A percentile compares a stretch with the other conserved stretches of the same genome.
Evolutionary conservation across 2,113 vertebrate genomes (phyloP).

Genomic region (Anarrhichthys ocellatus): DNA sequence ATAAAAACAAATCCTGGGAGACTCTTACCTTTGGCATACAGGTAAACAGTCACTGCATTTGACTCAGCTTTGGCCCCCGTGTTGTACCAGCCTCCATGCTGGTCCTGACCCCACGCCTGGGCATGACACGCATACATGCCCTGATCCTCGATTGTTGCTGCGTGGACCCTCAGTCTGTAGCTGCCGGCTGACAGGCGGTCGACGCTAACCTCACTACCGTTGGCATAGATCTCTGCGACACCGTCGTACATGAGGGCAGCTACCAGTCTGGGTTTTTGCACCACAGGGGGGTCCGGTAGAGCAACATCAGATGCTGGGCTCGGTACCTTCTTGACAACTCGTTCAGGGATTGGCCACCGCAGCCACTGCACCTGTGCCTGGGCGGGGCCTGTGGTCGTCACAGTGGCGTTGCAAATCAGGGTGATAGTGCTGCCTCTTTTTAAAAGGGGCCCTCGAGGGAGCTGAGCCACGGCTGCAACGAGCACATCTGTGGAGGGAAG

Average conservation of each 20-base stretch:
- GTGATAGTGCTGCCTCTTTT: constrained; percentile 86
- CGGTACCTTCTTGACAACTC: background rate
- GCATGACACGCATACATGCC: constrained; percentile 87
- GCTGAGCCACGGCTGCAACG: constrained; percentile 78
- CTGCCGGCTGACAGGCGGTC: constrained; percentile 83
- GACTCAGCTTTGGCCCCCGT: constrained; percentile 83
- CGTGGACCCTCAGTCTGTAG: constrained; percentile 88
- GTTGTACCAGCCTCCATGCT: constrained; percentile 88
- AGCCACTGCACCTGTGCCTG: constrained; percentile 87
- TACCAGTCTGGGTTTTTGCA: constrained; percentile 56
- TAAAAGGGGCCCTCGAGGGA: constrained; percentile 80
- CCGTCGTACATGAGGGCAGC: constrained; percentile 84
- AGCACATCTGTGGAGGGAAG: constrained; percentile 78
- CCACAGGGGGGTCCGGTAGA: background rate
- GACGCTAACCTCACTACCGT: constrained; percentile 83
- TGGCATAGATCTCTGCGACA: constrained; percentile 62
- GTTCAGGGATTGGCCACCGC: constrained; percentile 69
- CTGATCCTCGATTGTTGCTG: constrained; percentile 82
- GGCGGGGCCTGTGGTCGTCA: constrained; percentile 79
- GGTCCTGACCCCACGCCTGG: constrained; percentile 87
- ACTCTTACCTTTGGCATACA: constrained; percentile 87
- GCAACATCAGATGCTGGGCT: background rate
- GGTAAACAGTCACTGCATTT: constrained; percentile 83
- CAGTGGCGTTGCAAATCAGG: constrained; percentile 87
- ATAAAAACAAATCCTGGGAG: background rate